A percentile compares a stretch with the other conserved stretches of the same genome.
Evolutionary conservation across 2,797 vertebrate genomes (phyloP).

Genomic region (Tachyglossus aculeatus): DNA sequence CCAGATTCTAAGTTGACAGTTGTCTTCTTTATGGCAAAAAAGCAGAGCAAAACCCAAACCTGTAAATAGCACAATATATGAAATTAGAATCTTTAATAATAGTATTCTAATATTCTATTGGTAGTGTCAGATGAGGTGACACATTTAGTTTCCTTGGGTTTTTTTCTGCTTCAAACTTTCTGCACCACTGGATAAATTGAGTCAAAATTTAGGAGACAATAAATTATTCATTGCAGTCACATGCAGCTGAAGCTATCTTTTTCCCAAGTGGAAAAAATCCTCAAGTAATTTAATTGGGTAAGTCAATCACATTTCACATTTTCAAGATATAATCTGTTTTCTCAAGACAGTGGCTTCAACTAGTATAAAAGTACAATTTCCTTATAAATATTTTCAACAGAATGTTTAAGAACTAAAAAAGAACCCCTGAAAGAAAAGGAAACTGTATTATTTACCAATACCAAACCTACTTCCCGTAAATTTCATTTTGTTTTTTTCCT

Average conservation of each 20-base stretch:
- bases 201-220: conserved; percentile 62
- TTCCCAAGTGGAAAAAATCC: not conserved
- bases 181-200: conserved; percentile 38
- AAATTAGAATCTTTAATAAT: not conserved
- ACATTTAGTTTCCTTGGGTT: conserved; percentile 19
- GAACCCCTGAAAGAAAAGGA: too few species aligned
- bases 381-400: too few species aligned
- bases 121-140: conserved; percentile 17
- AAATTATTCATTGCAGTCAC: conserved; percentile 63
- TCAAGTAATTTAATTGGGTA: not conserved
- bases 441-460: too few species aligned
- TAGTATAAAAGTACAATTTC: too few species aligned
- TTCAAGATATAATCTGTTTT: too few species aligned
- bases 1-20: too few species aligned
- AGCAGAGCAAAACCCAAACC: not conserved
- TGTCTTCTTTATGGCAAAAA: conserved; percentile 1
- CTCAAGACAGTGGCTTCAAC: too few species aligned
- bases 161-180: conserved; percentile 33
- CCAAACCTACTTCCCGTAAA: too few species aligned
- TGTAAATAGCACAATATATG: not conserved
- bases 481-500: too few species aligned
- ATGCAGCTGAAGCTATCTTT: conserved; percentile 27
- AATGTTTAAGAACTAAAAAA: too few species aligned
- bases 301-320: too few species aligned
- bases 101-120: not conserved